Evolutionary conservation across 2,113 vertebrate genomes (phyloP).

Genomic region (Sterna hirundo): DNA sequence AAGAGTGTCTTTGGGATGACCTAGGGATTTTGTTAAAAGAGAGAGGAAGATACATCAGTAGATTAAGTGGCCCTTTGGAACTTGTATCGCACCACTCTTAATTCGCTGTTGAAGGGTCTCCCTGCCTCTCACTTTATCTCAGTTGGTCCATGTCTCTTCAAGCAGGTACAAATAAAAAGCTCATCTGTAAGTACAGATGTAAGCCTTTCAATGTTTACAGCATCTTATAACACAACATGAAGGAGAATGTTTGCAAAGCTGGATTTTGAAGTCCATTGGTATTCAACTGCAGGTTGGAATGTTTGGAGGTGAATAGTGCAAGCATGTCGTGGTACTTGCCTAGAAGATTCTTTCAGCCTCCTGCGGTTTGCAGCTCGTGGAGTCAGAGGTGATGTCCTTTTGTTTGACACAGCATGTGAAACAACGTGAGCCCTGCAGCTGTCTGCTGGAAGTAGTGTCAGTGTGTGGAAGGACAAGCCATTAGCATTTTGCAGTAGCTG

Average conservation of each 20-base stretch:
- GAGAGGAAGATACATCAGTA: background rate
- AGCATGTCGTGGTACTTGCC: background rate
- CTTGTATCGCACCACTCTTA: background rate
- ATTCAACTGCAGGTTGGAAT: accelerated
- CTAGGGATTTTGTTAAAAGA: background rate
- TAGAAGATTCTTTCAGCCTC: background rate
- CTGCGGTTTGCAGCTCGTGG: accelerated
- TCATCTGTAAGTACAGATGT: no score
- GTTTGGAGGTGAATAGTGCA: background rate
- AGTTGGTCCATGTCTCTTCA: background rate
- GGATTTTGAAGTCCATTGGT: background rate
- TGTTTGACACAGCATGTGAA: background rate
- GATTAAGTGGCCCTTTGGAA: background rate
- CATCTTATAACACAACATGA: background rate
- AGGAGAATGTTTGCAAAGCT: background rate
- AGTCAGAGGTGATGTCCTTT: background rate
- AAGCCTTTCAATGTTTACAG: background rate
- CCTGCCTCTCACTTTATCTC: background rate
- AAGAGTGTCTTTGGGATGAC: background rate
- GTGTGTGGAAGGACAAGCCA: background rate
- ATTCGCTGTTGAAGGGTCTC: background rate
- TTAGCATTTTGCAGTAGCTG: background rate
- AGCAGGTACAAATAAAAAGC: background rate
- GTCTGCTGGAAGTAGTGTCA: background rate
- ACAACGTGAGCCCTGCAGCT: background rate